Conservation (phyloP, 1,140 invertebrate species). For the Bombus confusus region DNA sequence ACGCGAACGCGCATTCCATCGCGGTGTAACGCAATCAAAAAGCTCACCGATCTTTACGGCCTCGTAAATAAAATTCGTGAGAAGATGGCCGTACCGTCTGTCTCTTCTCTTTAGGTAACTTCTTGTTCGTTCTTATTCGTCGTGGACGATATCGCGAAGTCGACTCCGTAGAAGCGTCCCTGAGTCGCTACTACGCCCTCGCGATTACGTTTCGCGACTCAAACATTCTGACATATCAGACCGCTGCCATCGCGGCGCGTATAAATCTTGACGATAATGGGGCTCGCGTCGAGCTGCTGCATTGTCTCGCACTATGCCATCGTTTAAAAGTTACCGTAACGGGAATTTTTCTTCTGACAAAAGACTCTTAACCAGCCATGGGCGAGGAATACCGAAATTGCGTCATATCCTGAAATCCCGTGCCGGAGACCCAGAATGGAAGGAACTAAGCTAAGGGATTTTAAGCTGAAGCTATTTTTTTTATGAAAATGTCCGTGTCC, state of each 20-base stretch:
- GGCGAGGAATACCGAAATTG: not conserved
- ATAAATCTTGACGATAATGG: conserved; percentile 37
- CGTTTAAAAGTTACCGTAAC: conserved; percentile 3
- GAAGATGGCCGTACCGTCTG: conserved; percentile 39
- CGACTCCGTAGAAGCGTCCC: not conserved
- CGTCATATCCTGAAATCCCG: not conserved
- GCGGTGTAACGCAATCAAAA: conserved; percentile 64
- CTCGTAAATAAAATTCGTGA: conserved; percentile 74
- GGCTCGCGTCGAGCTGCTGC: not conserved
- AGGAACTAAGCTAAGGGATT: not conserved
- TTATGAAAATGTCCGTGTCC: not conserved
- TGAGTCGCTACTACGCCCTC: not conserved
- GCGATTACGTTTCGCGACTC: conserved; percentile 15
- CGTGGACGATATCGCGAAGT: not conserved
- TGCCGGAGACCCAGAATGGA: not conserved
- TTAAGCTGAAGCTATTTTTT: not conserved
- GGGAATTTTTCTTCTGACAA: not conserved
- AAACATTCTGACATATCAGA: conserved; percentile 27
- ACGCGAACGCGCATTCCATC: not conserved
- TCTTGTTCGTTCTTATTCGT: not conserved
- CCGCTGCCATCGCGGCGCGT: not conserved
- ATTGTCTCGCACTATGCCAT: not conserved
- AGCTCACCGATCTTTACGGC: conserved; percentile 70
- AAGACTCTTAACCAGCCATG: not conserved
- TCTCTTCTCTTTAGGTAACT: not conserved